Base-by-base conservation (phyloP, 2,888 invertebrate species). In the Odontothrips loti region DNA sequence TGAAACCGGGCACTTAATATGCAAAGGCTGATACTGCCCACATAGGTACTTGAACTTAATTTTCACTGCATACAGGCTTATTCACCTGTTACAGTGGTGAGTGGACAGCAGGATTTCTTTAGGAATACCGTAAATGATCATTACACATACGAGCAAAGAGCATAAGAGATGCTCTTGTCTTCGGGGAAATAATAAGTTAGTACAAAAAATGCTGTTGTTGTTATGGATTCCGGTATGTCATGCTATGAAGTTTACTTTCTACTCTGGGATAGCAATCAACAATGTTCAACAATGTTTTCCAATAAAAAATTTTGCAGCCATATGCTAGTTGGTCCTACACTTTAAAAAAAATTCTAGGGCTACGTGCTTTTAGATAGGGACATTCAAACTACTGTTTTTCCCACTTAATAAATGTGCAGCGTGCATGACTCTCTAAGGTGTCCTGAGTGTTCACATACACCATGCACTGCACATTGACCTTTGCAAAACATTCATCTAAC, bases 401-500 rank as follows among this genome's bases (percentile, higher is more conserved):
- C 27, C 27, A 75, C 27, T 27, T 68, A 68, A 68, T 23, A 27
- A 10, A 27, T 75, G 68, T 75, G 68, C 68, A 75, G 27, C 68
- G 68, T 75, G 68, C 68, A 75, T 75, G 68, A 75, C 27, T 75
- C 27, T 23, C 68, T 27, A 75, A 27, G 6, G 68, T 75, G 68
- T 75, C 68, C 23, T 75, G 68, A 27, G 68, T 75, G 68, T 68
- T 68, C 9, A 27, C 27, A n/a, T 27, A 12, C 27, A 75, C 68
- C 68, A 75, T 75, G 68, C 68, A 75, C 68, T 23, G 68, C 27
- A 75, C 68, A 75, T 75, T 27, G 68, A 75, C 68, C 68, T 27
- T 75, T 27, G 27, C 23, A 75, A 75, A 75, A 75, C 68, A 75
- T 27, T 27, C 68, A 9, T 75, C 68, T 27, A 75, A 27, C 23